Evolutionary conservation across 2,888 invertebrate species (phyloP).

Genomic region (Calliopum simillimum): DNA sequence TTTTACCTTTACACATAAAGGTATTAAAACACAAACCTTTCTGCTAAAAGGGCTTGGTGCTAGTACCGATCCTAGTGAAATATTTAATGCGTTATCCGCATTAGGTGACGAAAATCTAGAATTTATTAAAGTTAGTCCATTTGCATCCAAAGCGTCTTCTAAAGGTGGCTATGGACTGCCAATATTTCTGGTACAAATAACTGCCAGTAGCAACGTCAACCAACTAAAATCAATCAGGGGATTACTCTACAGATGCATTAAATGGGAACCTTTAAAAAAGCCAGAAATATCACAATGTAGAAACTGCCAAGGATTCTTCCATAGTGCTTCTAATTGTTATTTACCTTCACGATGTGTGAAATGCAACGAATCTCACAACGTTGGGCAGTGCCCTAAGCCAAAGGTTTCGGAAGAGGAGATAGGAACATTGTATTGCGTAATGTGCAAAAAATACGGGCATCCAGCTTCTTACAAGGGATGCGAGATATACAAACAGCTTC

Average conservation of each 20-base stretch:
- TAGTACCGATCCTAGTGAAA: neutral
- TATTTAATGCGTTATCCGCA: neutral
- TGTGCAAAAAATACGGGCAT: slow-evolving; percentile 24
- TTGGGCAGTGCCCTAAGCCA: slow-evolving; percentile 15
- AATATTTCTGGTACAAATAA: slow-evolving; percentile 38
- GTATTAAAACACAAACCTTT: neutral
- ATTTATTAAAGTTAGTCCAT: slow-evolving; percentile 29
- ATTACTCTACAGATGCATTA: slow-evolving; percentile 25
- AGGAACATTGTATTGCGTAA: slow-evolving; percentile 33
- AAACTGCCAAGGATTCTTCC: slow-evolving; percentile 14
- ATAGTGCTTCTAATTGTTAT: slow-evolving; percentile 34
- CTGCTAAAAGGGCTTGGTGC: neutral
- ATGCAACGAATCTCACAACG: slow-evolving; percentile 31
- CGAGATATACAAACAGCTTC: slow-evolving; percentile 27
- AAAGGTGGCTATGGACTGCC: slow-evolving; percentile 17
- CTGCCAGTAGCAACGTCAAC: slow-evolving; percentile 30
- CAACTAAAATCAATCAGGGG: slow-evolving; percentile 35
- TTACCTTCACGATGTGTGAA: slow-evolving; percentile 32
- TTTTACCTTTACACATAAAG: neutral
- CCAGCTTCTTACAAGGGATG: no score
- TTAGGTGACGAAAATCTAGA: slow-evolving; percentile 23
- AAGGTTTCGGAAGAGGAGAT: slow-evolving; percentile 18
- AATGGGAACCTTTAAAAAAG: slow-evolving; percentile 34
- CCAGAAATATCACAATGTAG: slow-evolving; percentile 33
- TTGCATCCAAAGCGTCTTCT: slow-evolving; percentile 31